Conservation (phyloP, 2,797 vertebrate genomes). For the Eidolon dupreanum region DNA sequence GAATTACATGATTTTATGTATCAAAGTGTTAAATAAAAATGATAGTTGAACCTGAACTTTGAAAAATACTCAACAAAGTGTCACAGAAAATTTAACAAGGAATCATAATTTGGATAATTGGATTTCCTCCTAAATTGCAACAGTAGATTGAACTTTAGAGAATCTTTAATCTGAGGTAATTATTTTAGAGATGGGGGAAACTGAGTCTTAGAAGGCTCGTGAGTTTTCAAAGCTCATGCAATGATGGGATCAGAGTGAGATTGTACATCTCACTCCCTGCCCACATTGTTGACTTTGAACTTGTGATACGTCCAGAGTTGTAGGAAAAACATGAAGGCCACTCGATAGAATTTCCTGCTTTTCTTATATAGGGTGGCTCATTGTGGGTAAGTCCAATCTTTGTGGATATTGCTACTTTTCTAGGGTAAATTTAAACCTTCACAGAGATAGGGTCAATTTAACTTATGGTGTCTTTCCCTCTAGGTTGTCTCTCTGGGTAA, state of each 20-base stretch:
- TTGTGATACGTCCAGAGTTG: not conserved
- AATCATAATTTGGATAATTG: not conserved
- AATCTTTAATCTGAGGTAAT: not conserved
- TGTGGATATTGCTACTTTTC: not conserved
- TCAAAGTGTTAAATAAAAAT: constrained; percentile 10
- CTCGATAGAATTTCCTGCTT: not conserved
- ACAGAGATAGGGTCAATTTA: not conserved
- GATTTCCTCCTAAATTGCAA: not conserved
- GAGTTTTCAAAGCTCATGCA: not conserved
- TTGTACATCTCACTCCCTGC: not conserved
- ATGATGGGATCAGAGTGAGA: not conserved
- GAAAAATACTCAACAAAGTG: not conserved
- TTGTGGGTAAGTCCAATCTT: not conserved
- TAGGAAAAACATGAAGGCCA: not conserved
- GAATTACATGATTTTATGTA: not conserved
- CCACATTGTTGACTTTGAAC: not conserved
- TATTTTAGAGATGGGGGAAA: constrained; percentile 9
- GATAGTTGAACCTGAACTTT: not conserved
- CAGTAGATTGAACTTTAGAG: not conserved
- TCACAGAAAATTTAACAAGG: not conserved
- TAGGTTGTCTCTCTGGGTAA: not conserved
- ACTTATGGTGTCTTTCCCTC: constrained; percentile 19
- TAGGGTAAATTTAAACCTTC: not conserved
- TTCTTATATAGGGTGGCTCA: not conserved
- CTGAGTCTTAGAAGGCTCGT: not conserved